Base-by-base conservation (phyloP, 2,797 vertebrate species). In the Chloroceryle amazona region DNA sequence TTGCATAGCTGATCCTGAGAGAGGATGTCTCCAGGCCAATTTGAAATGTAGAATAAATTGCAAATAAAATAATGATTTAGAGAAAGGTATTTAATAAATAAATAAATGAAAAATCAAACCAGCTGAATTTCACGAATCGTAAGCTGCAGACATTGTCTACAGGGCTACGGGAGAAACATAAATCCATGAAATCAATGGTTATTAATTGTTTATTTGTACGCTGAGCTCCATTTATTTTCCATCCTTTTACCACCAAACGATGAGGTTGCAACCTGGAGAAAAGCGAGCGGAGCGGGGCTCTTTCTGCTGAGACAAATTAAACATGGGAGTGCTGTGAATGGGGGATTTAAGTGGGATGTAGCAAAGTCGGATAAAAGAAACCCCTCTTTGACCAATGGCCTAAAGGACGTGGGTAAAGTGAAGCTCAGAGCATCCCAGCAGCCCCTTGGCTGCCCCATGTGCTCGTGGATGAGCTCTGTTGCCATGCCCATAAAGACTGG, bases 151-250 rank as follows among this genome's bases (percentile, higher is more conserved):
- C 75, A 31, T n/a, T 90, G 82, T 72, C 93, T 72, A 46, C 54
- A 37, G 89, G 76, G 84, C 79, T 52, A 1, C 3, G 41, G 33
- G 58, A 60, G 81, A 54, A 88, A 61, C 37, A 37, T 28, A 55
- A 75, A 94, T 92, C 94, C 87, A 92, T 91, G 67, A 72, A 88
- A 92, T 96, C 82, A 52, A 88, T 96, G 33, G 68, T 74, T 87
- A 71, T 93, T 96, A 90, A 84, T 92, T 67, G 81, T 92, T 96
- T 87, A 91, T 92, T 90, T 94, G 65, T 41, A 9, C 65, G 54
- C 5, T 0, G 42, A 85, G 52, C 71, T 81, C 51, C 41, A 3
- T 57, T 73, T 62, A 1, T 65, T 67, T 63, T 18, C 67, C 2
- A 13, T 11, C 9, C 23, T 49, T 49, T 63, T 8, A 2, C 57